Evolutionary conservation across 2,888 invertebrate species (phyloP).

Genomic region (Caenorhabditis japonica): DNA sequence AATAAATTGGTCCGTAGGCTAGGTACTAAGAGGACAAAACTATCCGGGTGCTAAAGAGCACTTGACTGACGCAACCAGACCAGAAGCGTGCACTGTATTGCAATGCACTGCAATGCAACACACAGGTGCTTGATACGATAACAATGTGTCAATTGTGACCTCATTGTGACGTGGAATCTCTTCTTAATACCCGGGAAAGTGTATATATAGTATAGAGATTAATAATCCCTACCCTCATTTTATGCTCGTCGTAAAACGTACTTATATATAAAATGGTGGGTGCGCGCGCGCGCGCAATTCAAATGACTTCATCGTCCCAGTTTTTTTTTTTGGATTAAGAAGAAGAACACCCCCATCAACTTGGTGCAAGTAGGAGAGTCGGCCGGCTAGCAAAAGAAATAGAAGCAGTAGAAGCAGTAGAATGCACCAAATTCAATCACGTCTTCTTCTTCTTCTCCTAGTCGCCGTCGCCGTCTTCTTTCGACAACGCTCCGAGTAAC

Average conservation of each 20-base stretch:
- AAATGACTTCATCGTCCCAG: conserved; percentile 29
- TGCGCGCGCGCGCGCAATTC: not conserved
- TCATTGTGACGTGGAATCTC: conserved; percentile 27
- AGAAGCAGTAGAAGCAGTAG: not conserved
- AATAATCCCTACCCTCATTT: conserved; percentile 23
- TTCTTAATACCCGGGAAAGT: conserved; percentile 12
- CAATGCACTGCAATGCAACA: not conserved
- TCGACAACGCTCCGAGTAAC: conserved; percentile 35
- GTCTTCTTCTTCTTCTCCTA: conserved; percentile 30
- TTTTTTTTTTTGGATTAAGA: conserved; percentile 31
- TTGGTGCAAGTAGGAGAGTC: no score
- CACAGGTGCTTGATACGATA: conserved; percentile 43
- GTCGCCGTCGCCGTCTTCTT: conserved; percentile 9
- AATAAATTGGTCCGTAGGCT: conserved; percentile 28
- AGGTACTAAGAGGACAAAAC: conserved; percentile 29
- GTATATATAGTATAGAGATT: conserved; percentile 19
- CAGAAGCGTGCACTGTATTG: not conserved
- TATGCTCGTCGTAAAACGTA: conserved; percentile 49
- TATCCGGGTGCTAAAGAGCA: not conserved
- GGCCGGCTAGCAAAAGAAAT: not conserved
- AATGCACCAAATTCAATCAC: no score
- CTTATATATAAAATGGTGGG: conserved; percentile 23
- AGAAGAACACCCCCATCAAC: no score
- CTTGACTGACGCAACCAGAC: conserved; percentile 16
- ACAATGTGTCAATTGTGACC: conserved; percentile 31